Base-by-base conservation (phyloP, 2,888 invertebrate genomes). In the Amphimallon solstitiale region DNA sequence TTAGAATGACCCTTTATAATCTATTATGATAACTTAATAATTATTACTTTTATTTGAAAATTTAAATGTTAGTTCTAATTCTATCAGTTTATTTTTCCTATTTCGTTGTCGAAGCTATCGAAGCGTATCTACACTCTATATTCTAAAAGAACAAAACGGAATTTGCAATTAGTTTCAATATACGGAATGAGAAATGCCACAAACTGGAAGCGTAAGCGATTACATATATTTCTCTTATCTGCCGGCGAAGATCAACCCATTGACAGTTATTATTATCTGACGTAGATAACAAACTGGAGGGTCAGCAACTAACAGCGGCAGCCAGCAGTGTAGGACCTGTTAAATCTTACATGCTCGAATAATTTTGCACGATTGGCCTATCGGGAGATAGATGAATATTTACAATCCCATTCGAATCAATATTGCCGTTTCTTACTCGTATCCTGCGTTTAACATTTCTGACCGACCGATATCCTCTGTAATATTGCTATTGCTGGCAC, bases 281-380 rank as follows among this genome's bases (percentile, higher is more conserved):
- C 43, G 7, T 12, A 56, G 56, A 56, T 56, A 56, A 34, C 51
- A 17, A 51, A 56, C 43, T 23, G 29, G 34, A 14, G 40, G 56
- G 56, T 56, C 56, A 56, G 37, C 56, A 14, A 14, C 34, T 34
- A 43, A 9, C 29, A 29, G 29, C 29, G 29, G 29, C 29, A 29
- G 6, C 29, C 29, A 29, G 29, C 29, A 29, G 29, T 29, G 29
- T 21, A 14, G 56, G 43, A 43, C 56, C 40, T 43, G 43, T 40
- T 56, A 56, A 56, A 56, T 56, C 56, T 56, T 56, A 56, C 56
- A 56, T 43, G 56, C 56, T 43, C 43, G 23, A 56, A 17, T 56
- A 43, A 56, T 43, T 56, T 56, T 56, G 35, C 35, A 35, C 51
- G 51, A 51, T 35, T 35, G 51, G 12, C 17, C 51, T 15, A 15